Percentiles rank a stretch among this genome's conserved stretches.
phyloP scores from a whole-genome alignment of 2,113 vertebrate species.

The Dasypus novemcinctus region DNA sequence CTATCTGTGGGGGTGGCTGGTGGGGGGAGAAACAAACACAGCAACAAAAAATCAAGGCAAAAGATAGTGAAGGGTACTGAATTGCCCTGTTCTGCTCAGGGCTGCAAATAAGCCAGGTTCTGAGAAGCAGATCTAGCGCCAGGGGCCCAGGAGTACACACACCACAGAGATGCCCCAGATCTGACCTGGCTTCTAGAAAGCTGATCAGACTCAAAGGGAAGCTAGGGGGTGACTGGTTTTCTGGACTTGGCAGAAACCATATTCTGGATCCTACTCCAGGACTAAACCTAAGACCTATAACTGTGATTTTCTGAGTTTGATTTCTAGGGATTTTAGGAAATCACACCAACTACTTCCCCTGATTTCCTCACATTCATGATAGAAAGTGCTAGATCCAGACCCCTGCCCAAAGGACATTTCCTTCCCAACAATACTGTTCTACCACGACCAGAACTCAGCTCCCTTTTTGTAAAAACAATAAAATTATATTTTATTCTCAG shows the following conservation, averaged over 20 bases:
- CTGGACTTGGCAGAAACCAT: not conserved
- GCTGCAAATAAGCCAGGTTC: not conserved
- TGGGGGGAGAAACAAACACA: not conserved
- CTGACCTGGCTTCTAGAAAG: not conserved
- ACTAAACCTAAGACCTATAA: conserved; percentile 18
- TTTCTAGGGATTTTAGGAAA: not conserved
- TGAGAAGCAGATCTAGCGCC: not conserved
- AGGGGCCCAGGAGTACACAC: not conserved
- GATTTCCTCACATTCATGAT: not conserved
- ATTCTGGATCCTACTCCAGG: not conserved
- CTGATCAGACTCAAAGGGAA: not conserved
- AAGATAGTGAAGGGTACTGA: not conserved
- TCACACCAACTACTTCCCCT: not conserved
- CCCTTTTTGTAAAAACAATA: not conserved
- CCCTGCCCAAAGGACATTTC: not conserved
- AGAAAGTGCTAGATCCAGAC: not conserved
- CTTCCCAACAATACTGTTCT: not conserved
- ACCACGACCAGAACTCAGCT: not conserved
- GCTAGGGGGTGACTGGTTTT: not conserved
- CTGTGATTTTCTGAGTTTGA: not conserved
- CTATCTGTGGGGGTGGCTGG: not conserved
- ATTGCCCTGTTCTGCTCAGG: not conserved
- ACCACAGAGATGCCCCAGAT: not conserved
- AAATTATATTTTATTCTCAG: not conserved
- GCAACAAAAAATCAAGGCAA: not conserved